phyloP scores from a whole-genome alignment of 1,140 invertebrate genomes.

The Temnothorax longispinosus region DNA sequence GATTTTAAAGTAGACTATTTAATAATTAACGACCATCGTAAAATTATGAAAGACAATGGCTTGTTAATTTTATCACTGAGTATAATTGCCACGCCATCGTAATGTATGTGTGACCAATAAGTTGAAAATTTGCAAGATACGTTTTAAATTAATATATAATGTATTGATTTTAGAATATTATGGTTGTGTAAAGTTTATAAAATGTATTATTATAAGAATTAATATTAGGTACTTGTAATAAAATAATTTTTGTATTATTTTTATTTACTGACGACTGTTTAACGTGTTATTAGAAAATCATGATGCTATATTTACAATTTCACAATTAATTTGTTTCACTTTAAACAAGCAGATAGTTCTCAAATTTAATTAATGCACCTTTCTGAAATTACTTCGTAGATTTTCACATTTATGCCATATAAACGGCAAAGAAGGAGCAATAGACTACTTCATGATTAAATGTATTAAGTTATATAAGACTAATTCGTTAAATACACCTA shows the following conservation, averaged over 20 bases:
- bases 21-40: not conserved
- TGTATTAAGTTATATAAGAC: constrained; percentile 31
- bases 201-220: not conserved
- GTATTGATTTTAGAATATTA: not conserved
- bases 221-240: not conserved
- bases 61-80: not conserved
- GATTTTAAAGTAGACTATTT: not conserved
- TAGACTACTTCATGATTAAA: constrained; percentile 25
- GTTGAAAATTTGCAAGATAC: not conserved
- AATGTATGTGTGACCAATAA: not conserved
- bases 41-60: not conserved
- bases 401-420: not conserved
- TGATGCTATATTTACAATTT: not conserved
- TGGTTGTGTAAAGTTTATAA: not conserved
- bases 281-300: constrained; percentile 16
- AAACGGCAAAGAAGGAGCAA: not conserved
- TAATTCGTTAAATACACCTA: not conserved
- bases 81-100: not conserved
- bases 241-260: not conserved
- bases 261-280: not conserved
- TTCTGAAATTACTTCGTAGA: constrained; percentile 7
- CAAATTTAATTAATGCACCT: constrained; percentile 14
- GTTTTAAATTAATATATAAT: not conserved
- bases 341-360: constrained; percentile 6
- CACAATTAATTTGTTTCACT: constrained; percentile 2